Conservation (phyloP, 2,797 vertebrate species). For the Sebastes taczanowskii region DNA sequence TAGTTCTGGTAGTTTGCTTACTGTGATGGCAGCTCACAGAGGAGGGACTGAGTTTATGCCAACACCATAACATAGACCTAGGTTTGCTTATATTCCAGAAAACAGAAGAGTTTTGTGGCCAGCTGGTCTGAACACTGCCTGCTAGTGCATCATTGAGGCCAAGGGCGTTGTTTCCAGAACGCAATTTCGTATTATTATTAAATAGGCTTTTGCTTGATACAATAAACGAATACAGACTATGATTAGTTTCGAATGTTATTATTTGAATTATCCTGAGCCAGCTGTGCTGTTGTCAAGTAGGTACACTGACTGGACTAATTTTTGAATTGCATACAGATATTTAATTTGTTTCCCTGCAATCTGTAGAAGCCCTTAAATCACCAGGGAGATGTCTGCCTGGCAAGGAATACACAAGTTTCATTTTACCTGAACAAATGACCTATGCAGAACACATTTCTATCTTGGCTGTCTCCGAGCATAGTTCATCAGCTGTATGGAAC, state of each 20-base stretch:
- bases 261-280: constrained; percentile 17
- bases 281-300: constrained; percentile 14
- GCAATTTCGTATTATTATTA: constrained; percentile 43
- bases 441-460: constrained; percentile 18
- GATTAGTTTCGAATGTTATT: constrained; percentile 44
- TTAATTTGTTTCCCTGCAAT: constrained; percentile 39
- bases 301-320: not conserved
- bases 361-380: constrained; percentile 24
- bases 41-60: not conserved
- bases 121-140: not conserved
- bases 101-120: not conserved
- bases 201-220: constrained; percentile 37
- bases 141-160: constrained; percentile 1
- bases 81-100: constrained; percentile 40
- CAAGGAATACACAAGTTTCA: constrained; percentile 15
- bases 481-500: constrained; percentile 16
- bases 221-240: constrained; percentile 41
- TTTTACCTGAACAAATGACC: constrained; percentile 48
- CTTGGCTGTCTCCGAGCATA: constrained; percentile 12
- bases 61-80: constrained; percentile 10
- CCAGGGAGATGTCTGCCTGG: constrained; percentile 36
- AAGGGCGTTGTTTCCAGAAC: constrained; percentile 36
- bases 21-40: not conserved
- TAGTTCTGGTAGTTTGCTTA: not conserved
- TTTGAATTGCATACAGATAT: constrained; percentile 24